Base-by-base conservation (phyloP, 92 coral and sea anemone genomes). In the Porites lobata region DNA sequence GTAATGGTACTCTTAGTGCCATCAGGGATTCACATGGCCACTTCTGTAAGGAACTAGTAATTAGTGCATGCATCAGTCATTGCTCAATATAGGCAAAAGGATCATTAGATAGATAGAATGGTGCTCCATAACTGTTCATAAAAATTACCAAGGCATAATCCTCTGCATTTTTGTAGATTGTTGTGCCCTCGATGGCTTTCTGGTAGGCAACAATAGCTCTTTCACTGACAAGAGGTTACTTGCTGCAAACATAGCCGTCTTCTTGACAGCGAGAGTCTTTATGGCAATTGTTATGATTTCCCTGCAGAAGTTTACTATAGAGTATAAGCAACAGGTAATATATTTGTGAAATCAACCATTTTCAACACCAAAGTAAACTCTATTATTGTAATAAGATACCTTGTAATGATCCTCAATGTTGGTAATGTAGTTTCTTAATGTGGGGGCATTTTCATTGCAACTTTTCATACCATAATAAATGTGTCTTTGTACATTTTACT, bases 391-490 rank as follows among this genome's bases (percentile, higher is more conserved):
- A 0, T 18, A 21, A 10, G 68, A n/a, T 64, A 66, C 74, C 74
- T 69, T 24, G 51, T 69, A 80, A 72, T 80, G 85, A 58, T 80
- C 75, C 54, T 65, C 85, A 63, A 80, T 80, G 73, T 80, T 64
- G 64, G 29, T 65, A 24, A 80, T 72, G 56, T 80, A 80, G 85
- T 29, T 53, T 58, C 75, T 64, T 19, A 80, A 70, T 18, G 14
- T 14, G 10, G 43, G 62, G 11, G 88, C 70, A 74, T 73, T 82
- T 73, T 82, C 88, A 72, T 72, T 75, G 53, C 88, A 74, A 26
- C 74, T 84, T 64, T 84, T 74, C 88, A 84, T 84, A 2, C 9
- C 80, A 72, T 54, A 84, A 69, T 83, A 83, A 9, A 83, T 32
- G 62, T 13, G 29, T 26, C 29, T 26, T 26, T 26, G 29, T 1